A percentile compares a stretch with the other conserved stretches of the same genome.
Conservation (phyloP, 2,797 vertebrate species). For the Brachyalestes nurse region DNA sequence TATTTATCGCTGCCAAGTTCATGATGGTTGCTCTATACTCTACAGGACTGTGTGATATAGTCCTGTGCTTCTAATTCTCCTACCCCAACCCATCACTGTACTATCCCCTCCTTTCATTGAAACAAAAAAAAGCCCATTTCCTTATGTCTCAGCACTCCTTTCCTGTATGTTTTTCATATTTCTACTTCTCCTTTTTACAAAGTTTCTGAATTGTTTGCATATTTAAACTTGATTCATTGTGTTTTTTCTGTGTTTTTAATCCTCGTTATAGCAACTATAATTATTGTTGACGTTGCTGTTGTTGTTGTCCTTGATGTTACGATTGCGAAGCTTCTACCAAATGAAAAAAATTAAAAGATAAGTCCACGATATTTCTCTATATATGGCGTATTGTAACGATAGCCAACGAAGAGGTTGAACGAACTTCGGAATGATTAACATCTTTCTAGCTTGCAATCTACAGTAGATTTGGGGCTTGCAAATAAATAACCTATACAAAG, state of each 20-base stretch:
- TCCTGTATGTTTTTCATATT: constrained; percentile 57
- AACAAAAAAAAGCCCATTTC: constrained; percentile 24
- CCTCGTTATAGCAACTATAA: constrained; percentile 63
- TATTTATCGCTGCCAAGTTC: constrained; percentile 36
- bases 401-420: constrained; percentile 75
- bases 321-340: constrained; percentile 82
- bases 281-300: constrained; percentile 71
- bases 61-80: constrained; percentile 30
- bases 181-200: constrained; percentile 74
- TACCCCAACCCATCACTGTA: background rate
- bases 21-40: constrained; percentile 30
- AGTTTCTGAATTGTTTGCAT: constrained; percentile 79
- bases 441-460: constrained; percentile 72
- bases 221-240: constrained; percentile 79
- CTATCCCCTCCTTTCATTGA: constrained; percentile 14
- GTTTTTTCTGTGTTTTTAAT: constrained; percentile 78
- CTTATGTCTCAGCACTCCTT: constrained; percentile 38
- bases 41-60: constrained; percentile 17
- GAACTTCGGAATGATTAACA: constrained; percentile 71
- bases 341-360: constrained; percentile 67
- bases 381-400: constrained; percentile 66
- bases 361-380: constrained; percentile 68
- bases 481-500: constrained; percentile 71
- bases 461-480: constrained; percentile 78
- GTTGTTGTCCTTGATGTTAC: constrained; percentile 74